Evolutionary conservation across 2,113 vertebrate genomes (phyloP), one percentile per base, ranked within the genome.

Genomic region (Larimichthys polyactis): DNA sequence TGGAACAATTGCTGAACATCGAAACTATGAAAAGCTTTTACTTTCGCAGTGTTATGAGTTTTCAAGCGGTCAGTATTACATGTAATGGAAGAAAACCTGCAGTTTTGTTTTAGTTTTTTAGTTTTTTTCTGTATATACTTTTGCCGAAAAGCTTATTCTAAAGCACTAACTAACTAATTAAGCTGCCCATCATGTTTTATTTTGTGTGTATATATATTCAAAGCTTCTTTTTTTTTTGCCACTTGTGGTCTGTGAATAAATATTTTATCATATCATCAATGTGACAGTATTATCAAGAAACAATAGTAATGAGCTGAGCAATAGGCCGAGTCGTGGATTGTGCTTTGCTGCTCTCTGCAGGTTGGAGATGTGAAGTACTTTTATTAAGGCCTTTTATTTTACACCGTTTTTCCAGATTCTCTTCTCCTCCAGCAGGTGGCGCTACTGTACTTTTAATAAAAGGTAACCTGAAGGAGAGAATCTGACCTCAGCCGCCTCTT

Each of bases 261-360:
- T 43, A 54, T 40, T 40, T 40, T 40, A 40, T 40, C 36, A 12
- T 55, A 5, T 60, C 17, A 27, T 60, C 15, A 27, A 4, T 48
- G 6, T 27, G 11, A 48, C 4, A 20, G 11, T 59, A 49, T 4
- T 27, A 3, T 11, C 3, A 44, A 8, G 2, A 20, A 16, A 6
- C 11, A 20, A n/a, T 20, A 36, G 16, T 5, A 27, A 3, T 9
- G 15, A 8, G 44, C n/a, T n/a, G n/a, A n/a, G n/a, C n/a, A n/a
- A n/a, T n/a, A n/a, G n/a, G n/a, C 20, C 16, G 16, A 19, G 6
- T 32, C 12, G 10, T n/a, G n/a, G 40, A 51, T 48, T 14, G 55
- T 22, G 20, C 14, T 4, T 22, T 80, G 62, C 69, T 83, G 63
- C 79, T 49, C 27, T 59, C 83, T 89, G 62, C 76, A 85, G 82